These are phyloP conservation scores for Cheilosia soror DNA, from an alignment of 2,888 invertebrate genomes.

Conservation along the genomic window DNA sequence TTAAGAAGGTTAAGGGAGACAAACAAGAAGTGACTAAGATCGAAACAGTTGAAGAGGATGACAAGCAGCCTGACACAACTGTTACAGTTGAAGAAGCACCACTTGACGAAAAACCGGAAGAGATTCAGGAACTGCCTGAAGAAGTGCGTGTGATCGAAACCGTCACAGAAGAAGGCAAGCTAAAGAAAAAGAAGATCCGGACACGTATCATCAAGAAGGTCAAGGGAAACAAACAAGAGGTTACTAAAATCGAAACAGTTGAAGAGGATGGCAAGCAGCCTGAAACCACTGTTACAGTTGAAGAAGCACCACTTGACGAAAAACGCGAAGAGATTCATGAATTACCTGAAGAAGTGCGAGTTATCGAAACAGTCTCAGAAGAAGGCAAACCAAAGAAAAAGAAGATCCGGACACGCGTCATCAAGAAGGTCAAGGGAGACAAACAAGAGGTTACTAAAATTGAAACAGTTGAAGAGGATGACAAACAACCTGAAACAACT, in stretches of 20 bases:
- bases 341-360: slow-evolving; percentile 29
- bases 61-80: slow-evolving; percentile 50
- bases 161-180: slow-evolving; percentile 44
- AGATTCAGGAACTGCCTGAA: slow-evolving; percentile 39
- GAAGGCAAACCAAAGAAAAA: slow-evolving; percentile 37
- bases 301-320: slow-evolving; percentile 23
- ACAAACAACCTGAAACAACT: too few species aligned
- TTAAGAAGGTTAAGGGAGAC: slow-evolving; percentile 52
- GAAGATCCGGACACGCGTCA: slow-evolving; percentile 27
- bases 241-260: slow-evolving; percentile 53
- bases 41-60: slow-evolving; percentile 56
- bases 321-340: slow-evolving; percentile 24
- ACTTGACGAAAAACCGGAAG: slow-evolving; percentile 36
- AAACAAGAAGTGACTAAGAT: slow-evolving; percentile 63
- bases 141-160: slow-evolving; percentile 29
- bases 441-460: too few species aligned
- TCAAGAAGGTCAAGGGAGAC: too few species aligned
- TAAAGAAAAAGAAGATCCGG: slow-evolving; percentile 46
- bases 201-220: slow-evolving; percentile 48
- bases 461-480: too few species aligned
- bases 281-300: slow-evolving; percentile 37
- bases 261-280: slow-evolving; percentile 57
- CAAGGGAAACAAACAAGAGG: slow-evolving; percentile 57
- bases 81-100: slow-evolving; percentile 48
- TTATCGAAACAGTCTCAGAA: slow-evolving; percentile 6